Evolutionary conservation across 2,888 invertebrate genomes (phyloP).

Genomic region (Nysson spinosus): DNA sequence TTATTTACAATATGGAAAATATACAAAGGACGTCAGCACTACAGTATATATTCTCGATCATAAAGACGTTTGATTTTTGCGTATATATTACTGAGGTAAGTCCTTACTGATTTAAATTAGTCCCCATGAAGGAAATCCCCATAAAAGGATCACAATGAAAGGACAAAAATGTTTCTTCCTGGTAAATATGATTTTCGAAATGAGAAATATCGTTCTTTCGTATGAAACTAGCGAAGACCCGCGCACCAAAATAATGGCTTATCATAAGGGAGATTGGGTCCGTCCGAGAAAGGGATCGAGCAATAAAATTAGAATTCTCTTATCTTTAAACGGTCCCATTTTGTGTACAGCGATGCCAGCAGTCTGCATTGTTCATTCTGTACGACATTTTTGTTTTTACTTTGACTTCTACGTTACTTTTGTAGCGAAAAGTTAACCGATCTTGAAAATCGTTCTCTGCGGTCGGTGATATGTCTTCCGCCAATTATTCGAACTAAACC

Average conservation of each 20-base stretch:
- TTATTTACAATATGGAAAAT: constrained; percentile 65
- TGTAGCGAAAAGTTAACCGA: constrained; percentile 16
- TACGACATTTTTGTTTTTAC: constrained; percentile 1
- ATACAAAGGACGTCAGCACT: constrained; percentile 63
- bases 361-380: constrained; percentile 21
- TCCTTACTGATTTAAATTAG: constrained; percentile 55
- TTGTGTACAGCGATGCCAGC: constrained; percentile 56
- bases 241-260: constrained; percentile 16
- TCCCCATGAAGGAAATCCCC: constrained; percentile 7
- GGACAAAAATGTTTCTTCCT: constrained; percentile 20
- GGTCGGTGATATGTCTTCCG: constrained; percentile 61
- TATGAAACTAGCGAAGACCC: constrained; percentile 32
- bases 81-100: constrained; percentile 64
- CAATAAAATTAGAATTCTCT: constrained; percentile 52
- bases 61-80: constrained; percentile 68
- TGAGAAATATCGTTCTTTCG: constrained; percentile 11
- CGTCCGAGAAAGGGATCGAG: constrained; percentile 42
- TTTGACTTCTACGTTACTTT: constrained; percentile 3
- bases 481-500: constrained; percentile 48
- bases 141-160: constrained; percentile 15
- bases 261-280: constrained; percentile 9
- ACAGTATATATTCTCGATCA: constrained; percentile 62
- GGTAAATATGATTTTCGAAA: constrained; percentile 20
- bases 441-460: constrained; percentile 49
- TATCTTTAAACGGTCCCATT: constrained; percentile 61